Evolutionary conservation across 2,888 invertebrate species (phyloP).

Genomic region (Lasioglossum lativentre): DNA sequence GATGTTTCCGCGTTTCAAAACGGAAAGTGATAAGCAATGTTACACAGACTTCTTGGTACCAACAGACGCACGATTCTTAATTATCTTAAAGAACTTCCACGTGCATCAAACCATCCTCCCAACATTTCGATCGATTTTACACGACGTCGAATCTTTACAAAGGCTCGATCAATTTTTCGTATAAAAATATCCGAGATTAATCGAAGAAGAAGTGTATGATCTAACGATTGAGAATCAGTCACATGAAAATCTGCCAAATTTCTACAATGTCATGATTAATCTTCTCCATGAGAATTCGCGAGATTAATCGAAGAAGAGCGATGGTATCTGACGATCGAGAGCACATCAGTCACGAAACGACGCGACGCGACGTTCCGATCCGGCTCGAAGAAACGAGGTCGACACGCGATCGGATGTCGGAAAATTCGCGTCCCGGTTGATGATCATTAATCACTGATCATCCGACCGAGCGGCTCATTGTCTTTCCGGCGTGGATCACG

Average conservation of each 20-base stretch:
- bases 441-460: slow-evolving; percentile 62
- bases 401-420: slow-evolving; percentile 70
- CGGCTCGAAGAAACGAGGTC: slow-evolving; percentile 50
- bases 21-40: not conserved
- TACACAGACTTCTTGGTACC: not conserved
- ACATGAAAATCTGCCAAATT: too few species aligned
- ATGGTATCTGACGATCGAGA: not conserved
- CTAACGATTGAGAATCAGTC: too few species aligned
- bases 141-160: not conserved
- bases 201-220: too few species aligned
- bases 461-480: slow-evolving; percentile 41
- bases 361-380: not conserved
- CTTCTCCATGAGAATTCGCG: not conserved
- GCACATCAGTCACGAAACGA: not conserved
- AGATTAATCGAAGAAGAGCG: not conserved
- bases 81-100: not conserved
- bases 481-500: slow-evolving; percentile 54
- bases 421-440: slow-evolving; percentile 55
- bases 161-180: not conserved
- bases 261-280: not conserved
- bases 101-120: not conserved
- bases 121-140: not conserved
- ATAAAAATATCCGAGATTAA: too few species aligned
- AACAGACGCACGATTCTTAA: not conserved
- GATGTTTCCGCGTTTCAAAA: slow-evolving; percentile 9